These are phyloP conservation scores for Colius striatus DNA, from an alignment of 2,113 vertebrate genomes.

Conservation along the genomic window DNA sequence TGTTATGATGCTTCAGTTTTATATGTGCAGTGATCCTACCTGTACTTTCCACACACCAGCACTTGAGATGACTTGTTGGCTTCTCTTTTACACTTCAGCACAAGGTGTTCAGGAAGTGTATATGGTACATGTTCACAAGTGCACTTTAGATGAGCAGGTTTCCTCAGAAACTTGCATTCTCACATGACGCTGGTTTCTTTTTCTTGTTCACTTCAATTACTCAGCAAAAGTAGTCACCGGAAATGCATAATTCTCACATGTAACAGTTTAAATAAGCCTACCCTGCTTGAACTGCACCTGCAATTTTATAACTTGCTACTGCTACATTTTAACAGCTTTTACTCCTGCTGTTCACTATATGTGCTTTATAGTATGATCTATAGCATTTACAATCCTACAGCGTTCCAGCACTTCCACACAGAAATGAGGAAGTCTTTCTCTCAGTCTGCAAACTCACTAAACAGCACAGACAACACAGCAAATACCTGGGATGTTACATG, in stretches of 20 bases:
- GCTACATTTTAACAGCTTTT: not conserved
- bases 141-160: not conserved
- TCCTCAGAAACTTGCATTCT: not conserved
- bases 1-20: not conserved
- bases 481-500: not conserved
- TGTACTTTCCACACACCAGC: not conserved
- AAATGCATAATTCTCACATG: not conserved
- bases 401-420: not conserved
- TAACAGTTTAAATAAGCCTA: not conserved
- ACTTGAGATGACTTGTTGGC: not conserved
- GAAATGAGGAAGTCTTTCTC: too few species aligned
- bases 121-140: not conserved
- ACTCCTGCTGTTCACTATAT: not conserved
- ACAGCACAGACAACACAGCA: not conserved
- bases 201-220: not conserved
- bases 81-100: not conserved
- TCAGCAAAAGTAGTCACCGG: not conserved
- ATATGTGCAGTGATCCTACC: not conserved
- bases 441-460: not conserved
- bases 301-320: not conserved
- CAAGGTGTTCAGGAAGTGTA: accelerated
- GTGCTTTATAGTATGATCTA: not conserved
- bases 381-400: not conserved
- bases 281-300: not conserved
- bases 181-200: not conserved